Percentiles rank a stretch among this genome's conserved stretches.
phyloP scores from a whole-genome alignment of 2,888 invertebrate genomes.

The Brassicogethes aeneus region DNA sequence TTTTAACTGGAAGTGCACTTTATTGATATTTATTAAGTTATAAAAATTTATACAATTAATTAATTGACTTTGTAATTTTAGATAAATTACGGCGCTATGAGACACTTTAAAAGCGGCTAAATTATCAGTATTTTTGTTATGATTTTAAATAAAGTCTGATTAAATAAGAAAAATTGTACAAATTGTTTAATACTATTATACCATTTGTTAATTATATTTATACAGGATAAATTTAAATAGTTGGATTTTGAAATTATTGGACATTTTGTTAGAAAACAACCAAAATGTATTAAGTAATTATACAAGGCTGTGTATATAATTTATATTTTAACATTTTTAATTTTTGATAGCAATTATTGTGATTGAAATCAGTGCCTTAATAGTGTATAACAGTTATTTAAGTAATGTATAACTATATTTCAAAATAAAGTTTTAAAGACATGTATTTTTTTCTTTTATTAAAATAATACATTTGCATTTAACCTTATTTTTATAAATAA shows the following conservation, averaged over 20 bases:
- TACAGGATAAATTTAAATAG: not conserved
- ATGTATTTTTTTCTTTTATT: constrained; percentile 1
- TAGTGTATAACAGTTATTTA: constrained; percentile 4
- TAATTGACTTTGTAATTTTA: not conserved
- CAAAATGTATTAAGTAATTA: too few species aligned
- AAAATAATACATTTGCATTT: not conserved
- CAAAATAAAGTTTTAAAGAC: not conserved
- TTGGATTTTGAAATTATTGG: not conserved
- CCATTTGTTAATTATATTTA: not conserved
- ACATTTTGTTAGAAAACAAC: too few species aligned
- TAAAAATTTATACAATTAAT: too few species aligned
- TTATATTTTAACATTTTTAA: constrained; percentile 19
- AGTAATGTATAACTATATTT: not conserved
- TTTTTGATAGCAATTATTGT: constrained; percentile 18
- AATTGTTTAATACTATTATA: not conserved
- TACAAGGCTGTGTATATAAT: constrained; percentile 27
- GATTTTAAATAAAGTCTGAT: not conserved
- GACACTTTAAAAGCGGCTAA: constrained; percentile 5
- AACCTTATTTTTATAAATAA: too few species aligned
- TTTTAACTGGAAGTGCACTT: not conserved
- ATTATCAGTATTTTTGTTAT: constrained; percentile 2
- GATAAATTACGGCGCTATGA: constrained; percentile 4
- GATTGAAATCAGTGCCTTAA: constrained; percentile 26
- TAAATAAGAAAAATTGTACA: not conserved
- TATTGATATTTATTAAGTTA: not conserved